phyloP scores from a whole-genome alignment of 2,113 vertebrate genomes.

The Malurus cyaneus region DNA sequence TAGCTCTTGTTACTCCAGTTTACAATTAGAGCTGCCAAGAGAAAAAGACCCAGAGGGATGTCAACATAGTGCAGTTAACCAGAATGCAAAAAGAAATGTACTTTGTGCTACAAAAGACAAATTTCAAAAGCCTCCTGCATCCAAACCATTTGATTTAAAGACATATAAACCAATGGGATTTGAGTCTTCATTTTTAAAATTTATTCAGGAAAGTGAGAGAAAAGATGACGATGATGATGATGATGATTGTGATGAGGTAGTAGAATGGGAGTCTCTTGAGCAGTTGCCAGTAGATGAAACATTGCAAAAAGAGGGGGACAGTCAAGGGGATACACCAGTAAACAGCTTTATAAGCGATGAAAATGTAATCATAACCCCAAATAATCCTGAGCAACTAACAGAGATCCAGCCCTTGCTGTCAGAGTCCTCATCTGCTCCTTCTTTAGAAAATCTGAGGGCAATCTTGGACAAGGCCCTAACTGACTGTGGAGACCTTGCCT shows the following conservation, averaged over 20 bases:
- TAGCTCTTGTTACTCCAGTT: constrained; percentile 59
- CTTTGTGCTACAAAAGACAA: constrained; percentile 75
- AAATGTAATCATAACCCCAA: constrained; percentile 73
- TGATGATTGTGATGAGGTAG: constrained; percentile 67
- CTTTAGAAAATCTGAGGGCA: constrained; percentile 87
- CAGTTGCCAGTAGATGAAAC: constrained; percentile 54
- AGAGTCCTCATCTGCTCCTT: constrained; percentile 81
- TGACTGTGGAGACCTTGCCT: constrained; percentile 95
- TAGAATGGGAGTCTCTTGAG: constrained; percentile 72
- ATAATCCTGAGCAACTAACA: constrained; percentile 70
- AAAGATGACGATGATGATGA: constrained; percentile 73
- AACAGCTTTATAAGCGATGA: constrained; percentile 78
- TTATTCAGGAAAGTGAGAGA: constrained; percentile 90
- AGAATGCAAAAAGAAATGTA: constrained; percentile 60
- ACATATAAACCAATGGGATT: constrained; percentile 93
- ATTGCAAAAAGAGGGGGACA: constrained; percentile 49
- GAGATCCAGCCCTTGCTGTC: constrained; percentile 81
- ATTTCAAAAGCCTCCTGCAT: constrained; percentile 65
- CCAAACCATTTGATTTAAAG: constrained; percentile 84
- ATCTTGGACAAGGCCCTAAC: constrained; percentile 95
- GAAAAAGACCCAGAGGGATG: constrained; percentile 82
- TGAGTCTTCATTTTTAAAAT: constrained; percentile 94
- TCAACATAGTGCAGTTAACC: constrained; percentile 47
- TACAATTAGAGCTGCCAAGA: constrained; percentile 81
- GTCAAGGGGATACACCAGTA: constrained; percentile 15